These are phyloP conservation scores for Oxycera nigricornis DNA, from an alignment of 2,888 invertebrate genomes.

Conservation along the genomic window DNA sequence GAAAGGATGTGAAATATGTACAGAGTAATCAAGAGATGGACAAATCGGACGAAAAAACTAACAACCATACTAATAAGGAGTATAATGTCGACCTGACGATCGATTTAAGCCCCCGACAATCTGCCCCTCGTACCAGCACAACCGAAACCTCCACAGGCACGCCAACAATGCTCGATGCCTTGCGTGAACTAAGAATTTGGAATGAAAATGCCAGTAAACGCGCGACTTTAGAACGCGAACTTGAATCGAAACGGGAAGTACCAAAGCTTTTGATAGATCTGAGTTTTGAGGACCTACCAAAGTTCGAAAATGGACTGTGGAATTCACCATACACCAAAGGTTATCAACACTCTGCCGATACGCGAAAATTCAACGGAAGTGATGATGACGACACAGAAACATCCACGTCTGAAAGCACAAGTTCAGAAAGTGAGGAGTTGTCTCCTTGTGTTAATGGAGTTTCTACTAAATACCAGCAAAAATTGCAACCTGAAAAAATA, in stretches of 20 bases:
- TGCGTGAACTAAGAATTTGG: not conserved
- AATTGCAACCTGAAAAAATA: not conserved
- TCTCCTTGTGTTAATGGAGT: not conserved
- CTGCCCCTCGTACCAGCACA: not conserved
- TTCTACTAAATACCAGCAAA: not conserved
- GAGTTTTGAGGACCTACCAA: not conserved
- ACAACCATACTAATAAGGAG: not conserved
- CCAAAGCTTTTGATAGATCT: not conserved
- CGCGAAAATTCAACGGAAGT: not conserved
- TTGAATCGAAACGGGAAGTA: not conserved
- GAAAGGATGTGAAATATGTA: slow-evolving; percentile 13
- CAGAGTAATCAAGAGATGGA: no score
- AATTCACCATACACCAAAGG: not conserved
- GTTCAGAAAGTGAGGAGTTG: not conserved
- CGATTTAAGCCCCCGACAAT: not conserved
- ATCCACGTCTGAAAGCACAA: not conserved
- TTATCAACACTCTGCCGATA: not conserved
- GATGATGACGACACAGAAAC: slow-evolving; percentile 42
- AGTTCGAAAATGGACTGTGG: not conserved
- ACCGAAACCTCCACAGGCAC: not conserved
- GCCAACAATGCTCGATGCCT: not conserved
- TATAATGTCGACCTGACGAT: not conserved
- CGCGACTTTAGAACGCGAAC: slow-evolving; percentile 8
- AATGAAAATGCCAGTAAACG: not conserved
- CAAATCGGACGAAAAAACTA: not conserved